Evolutionary conservation across 2,888 invertebrate genomes (phyloP).

Genomic region (Eilema caniola): DNA sequence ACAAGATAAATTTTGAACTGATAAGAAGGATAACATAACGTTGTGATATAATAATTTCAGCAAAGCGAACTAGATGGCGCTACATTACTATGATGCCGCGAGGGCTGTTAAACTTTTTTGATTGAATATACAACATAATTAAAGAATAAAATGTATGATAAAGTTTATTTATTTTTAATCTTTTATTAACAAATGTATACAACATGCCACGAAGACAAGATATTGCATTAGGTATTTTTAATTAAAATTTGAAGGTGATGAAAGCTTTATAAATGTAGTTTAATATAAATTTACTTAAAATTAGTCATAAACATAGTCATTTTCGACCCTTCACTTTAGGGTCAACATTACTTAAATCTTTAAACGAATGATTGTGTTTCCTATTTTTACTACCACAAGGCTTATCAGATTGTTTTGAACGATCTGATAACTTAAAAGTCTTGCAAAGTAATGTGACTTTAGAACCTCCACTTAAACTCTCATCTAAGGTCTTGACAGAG

Average conservation of each 20-base stretch:
- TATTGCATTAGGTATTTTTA: neutral
- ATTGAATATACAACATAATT: neutral
- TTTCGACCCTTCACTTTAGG: slow-evolving; percentile 29
- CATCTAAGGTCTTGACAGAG: slow-evolving; percentile 75
- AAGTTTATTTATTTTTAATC: neutral
- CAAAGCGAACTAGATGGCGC: slow-evolving; percentile 23
- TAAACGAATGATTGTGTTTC: slow-evolving; percentile 26
- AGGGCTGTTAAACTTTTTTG: neutral
- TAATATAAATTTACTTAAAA: neutral
- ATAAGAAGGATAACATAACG: neutral
- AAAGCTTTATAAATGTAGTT: neutral
- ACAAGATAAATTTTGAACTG: neutral
- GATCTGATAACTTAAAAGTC: slow-evolving; percentile 75
- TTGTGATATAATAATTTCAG: neutral
- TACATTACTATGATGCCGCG: neutral
- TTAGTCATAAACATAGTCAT: neutral
- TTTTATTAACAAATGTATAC: neutral
- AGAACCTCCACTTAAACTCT: slow-evolving; percentile 73
- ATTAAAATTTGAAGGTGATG: neutral
- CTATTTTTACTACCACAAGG: slow-evolving; percentile 32
- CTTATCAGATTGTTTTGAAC: slow-evolving; percentile 52
- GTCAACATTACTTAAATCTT: slow-evolving; percentile 30
- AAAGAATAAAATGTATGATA: neutral
- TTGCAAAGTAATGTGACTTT: slow-evolving; percentile 82
- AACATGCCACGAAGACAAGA: neutral